A percentile compares a stretch with the other conserved stretches of the same genome.
Evolutionary conservation across 1,140 invertebrate genomes (phyloP).

Genomic region (Eriosoma lanigerum): DNA sequence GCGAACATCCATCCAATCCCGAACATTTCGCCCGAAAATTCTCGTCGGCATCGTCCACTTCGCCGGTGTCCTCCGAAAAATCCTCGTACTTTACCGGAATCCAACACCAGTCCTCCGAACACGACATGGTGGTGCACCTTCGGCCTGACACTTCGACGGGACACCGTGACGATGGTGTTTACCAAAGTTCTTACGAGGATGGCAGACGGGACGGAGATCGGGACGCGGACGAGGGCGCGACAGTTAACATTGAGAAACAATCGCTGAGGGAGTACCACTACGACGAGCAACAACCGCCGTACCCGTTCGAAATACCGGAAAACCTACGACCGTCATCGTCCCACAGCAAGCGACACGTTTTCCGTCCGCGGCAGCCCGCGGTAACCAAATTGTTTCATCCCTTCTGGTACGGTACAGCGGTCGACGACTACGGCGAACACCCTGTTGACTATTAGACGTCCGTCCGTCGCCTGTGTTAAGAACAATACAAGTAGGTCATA

Average conservation of each 20-base stretch:
- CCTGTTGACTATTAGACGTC: too few species aligned
- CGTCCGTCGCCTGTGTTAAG: too few species aligned
- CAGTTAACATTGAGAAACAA: neutral
- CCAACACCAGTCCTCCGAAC: neutral
- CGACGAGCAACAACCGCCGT: slow-evolving; percentile 15
- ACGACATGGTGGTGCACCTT: neutral
- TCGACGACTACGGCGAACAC: neutral
- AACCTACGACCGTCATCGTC: neutral
- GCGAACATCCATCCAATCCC: neutral
- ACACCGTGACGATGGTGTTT: too few species aligned
- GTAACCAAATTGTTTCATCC: neutral
- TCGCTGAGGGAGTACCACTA: neutral
- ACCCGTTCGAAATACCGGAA: slow-evolving; percentile 30
- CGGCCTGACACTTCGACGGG: slow-evolving; percentile 7
- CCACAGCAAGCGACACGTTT: neutral
- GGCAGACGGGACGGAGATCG: neutral
- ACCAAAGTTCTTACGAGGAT: neutral
- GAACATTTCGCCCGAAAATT: neutral
- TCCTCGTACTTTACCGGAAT: neutral
- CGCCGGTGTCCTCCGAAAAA: neutral
- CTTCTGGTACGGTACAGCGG: neutral
- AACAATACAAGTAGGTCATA: too few species aligned
- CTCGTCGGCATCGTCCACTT: neutral
- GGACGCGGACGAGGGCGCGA: neutral
- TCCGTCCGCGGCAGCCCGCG: neutral